Percentiles rank a stretch among this genome's conserved stretches.
Conservation (phyloP, 2,113 vertebrate genomes). For the Myxocyprinus asiaticus region DNA sequence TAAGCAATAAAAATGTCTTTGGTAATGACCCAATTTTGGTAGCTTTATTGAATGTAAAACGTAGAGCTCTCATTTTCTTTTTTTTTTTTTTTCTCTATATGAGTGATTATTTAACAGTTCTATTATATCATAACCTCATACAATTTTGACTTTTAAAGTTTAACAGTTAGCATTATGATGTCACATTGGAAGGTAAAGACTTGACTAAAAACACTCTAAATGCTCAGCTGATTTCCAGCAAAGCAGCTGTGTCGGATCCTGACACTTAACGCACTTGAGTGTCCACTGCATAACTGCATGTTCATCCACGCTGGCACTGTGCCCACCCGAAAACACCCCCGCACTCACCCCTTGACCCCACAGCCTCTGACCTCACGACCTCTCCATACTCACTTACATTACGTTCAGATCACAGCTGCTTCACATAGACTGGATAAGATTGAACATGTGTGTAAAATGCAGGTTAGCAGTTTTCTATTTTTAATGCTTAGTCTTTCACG, state of each 20-base stretch:
- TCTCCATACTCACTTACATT: conserved; percentile 26
- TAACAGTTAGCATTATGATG: neutral
- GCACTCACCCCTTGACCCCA: conserved; percentile 31
- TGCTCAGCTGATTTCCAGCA: neutral
- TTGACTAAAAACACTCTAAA: neutral
- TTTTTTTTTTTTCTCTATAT: too few relatives aligned
- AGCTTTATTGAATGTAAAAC: too few relatives aligned
- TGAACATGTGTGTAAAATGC: neutral
- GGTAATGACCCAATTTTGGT: too few relatives aligned
- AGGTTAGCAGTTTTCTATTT: conserved; percentile 11
- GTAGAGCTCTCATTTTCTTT: too few relatives aligned
- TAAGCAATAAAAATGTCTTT: too few relatives aligned
- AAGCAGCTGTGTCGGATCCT: conserved; percentile 18
- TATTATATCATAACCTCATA: too few relatives aligned
- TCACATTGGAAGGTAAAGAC: neutral
- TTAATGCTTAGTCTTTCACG: neutral
- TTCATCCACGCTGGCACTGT: conserved; percentile 55
- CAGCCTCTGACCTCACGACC: conserved; percentile 49
- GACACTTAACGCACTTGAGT: conserved; percentile 22
- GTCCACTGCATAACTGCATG: conserved; percentile 27
- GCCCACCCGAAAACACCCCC: conserved; percentile 56
- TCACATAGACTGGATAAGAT: conserved; percentile 18
- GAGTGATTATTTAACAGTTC: too few relatives aligned
- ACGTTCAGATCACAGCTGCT: conserved; percentile 63
- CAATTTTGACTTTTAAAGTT: too few relatives aligned